A percentile compares a stretch with the other conserved stretches of the same genome.
phyloP scores from a whole-genome alignment of 2,888 invertebrate genomes.

The Cheilosia variabilis region DNA sequence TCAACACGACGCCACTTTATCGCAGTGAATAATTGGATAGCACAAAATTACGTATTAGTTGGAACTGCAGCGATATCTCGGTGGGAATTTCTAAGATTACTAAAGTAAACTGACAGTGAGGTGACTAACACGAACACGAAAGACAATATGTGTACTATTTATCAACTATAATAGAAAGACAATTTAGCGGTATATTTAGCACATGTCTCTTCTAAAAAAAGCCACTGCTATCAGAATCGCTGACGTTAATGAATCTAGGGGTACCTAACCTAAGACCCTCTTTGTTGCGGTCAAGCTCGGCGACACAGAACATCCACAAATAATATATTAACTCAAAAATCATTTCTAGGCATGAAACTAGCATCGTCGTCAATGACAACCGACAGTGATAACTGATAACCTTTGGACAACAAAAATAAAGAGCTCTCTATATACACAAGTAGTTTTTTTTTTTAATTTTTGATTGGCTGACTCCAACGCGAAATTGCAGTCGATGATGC shows the following conservation, averaged over 20 bases:
- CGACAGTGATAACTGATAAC: too few relatives aligned
- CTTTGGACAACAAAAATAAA: too few relatives aligned
- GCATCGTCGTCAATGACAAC: too few relatives aligned
- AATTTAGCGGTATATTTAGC: neutral
- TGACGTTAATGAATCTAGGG: constrained; percentile 16
- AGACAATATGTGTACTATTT: neutral
- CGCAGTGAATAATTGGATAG: neutral
- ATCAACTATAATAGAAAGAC: neutral
- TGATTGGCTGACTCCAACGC: constrained; percentile 6
- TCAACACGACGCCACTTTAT: neutral
- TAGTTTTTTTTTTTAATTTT: too few relatives aligned
- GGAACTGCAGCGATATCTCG: neutral
- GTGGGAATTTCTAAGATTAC: constrained; percentile 3
- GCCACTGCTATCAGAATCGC: neutral
- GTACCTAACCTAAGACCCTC: neutral
- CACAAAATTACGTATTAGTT: neutral
- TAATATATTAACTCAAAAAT: neutral
- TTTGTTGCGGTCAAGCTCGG: neutral
- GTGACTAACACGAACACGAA: neutral
- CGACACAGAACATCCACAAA: neutral
- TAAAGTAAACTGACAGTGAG: neutral
- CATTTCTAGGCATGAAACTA: neutral
- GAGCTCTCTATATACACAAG: too few relatives aligned
- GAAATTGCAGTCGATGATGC: neutral
- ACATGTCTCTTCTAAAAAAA: neutral